Base-by-base conservation (phyloP, 2,113 vertebrate species). In the Arvicanthis niloticus region DNA sequence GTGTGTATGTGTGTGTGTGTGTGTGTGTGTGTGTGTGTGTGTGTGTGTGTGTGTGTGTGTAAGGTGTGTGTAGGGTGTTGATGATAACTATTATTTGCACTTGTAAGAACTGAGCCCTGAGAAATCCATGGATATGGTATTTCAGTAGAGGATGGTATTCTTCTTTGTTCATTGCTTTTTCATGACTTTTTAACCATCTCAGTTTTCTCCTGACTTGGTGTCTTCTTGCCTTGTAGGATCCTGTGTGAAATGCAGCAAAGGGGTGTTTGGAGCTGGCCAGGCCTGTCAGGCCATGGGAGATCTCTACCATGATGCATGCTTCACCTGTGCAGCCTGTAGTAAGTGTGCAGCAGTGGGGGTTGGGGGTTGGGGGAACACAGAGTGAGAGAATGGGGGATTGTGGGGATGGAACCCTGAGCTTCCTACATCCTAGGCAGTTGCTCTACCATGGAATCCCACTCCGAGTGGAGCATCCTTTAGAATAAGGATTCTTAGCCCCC, bases 211-310 rank as follows among this genome's bases (percentile, higher is more conserved):
- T 95, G 77, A 98, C 70, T 86, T 84, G 93, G 10, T 37, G 13
- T 85, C 91, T 82, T 88, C 80, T 98, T 91, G 93, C 40, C 76
- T 98, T 98, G 21, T 97, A 99, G 99, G 99, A 94, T 98, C 98
- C 93, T 99, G 99, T 0, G 99, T 99, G 96, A 99, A 99, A 95
- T 99, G 99, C 98, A 99, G 96, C 98, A 99, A 99, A 97, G 99
- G 99, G 0, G 99, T 99, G 76, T 99, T 99, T 48, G 99, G 99
- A 97, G 99, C 99, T 21, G 99, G 98, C 97, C 99, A 99, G 98
- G 99, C 99, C 82, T 99, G 99, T 97, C 99, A 99, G 97, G 99
- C 99, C 60, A 99, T 99, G 99, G 99, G 99, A 0, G 99, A 98
- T 98, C 99, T 99, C 91, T 99, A 99, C 98, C 99, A 99, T 0